Base-by-base conservation (phyloP, 2,797 vertebrate genomes). In the Percopsis omiscomaycus region DNA sequence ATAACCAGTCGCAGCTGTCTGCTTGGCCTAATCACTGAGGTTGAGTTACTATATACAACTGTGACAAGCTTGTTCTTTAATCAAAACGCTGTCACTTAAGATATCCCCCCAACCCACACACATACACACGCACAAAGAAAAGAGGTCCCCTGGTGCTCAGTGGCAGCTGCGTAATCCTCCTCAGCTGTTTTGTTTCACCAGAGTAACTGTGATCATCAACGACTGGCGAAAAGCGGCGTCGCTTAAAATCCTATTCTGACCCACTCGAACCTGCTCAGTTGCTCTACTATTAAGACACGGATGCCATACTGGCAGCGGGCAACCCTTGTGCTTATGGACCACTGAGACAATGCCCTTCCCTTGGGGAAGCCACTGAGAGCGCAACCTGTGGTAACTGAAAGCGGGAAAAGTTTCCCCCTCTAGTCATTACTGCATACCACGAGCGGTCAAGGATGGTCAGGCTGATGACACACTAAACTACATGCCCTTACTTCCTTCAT, bases 171-270 rank as follows among this genome's bases (percentile, higher is more conserved):
- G 30, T 71, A 87, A 88, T 84, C 85, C 84, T 75, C 78, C 70
- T 90, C 91, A 93, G 84, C 92, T 93, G 91, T 84, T 91, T 83
- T 42, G 72, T 87, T 89, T 84, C 76, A 74, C 81, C 74, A 84
- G 86, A 72, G 85, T 73, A 75, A 71, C 84, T 83, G 71, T 61
- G 71, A 86, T 83, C 79, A 88, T 91, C 92, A 92, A 92, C 88
- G 81, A 81, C 14, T 27, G 27, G 12, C 3, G 89, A 65, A 92
- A 93, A 85, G 60, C 0, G 85, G 92, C 86, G 75, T 73, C 4
- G 77, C 80, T 76, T 61, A 75, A 64, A 84, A 30, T 4, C 14
- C 48, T 2, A 47, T 79, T 61, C 55, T 80, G 72, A 80, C 84
- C 81, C 52, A 4, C 67, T 67, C 70, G 68, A 62, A 42, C 79